Base-by-base conservation (phyloP, 1,140 invertebrate species). In the Cydia splendana region DNA sequence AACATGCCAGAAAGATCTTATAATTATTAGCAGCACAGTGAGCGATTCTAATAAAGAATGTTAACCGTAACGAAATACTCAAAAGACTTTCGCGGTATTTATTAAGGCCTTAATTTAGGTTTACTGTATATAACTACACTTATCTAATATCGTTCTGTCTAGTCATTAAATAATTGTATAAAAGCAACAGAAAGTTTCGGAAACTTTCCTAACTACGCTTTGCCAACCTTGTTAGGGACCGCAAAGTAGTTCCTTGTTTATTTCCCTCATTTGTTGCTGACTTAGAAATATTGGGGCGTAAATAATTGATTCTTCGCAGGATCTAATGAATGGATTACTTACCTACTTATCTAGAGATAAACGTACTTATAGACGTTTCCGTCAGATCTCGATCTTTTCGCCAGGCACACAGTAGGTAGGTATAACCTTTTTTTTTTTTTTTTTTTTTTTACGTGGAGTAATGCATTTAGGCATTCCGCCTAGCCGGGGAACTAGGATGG, bases 211-310 rank as follows among this genome's bases (percentile, higher is more conserved):
- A 69, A 69, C 24, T 69, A 38, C 65, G 65, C 38, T 38, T n/a
- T 42, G 30, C 30, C 13, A 71, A 71, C 18, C 34, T 18, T 42
- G 34, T 71, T 71, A 71, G 34, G 15, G 34, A 18, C 28, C 34
- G 67, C 38, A 42, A 71, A n/a, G 67, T 71, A 71, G 67, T 71
- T 71, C 18, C 67, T 38, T 38, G 30, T 71, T 71, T 71, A 69
- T 69, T 45, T 20, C 67, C n/a, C 38, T 71, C 67, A 42, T 71
- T 71, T 71, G 38, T 71, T 71, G 2, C 34, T 42, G 34, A 0
- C 34, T 71, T 20, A 71, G 34, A 38, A 45, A 71, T 71, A 71
- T 71, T 38, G 18, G 30, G 67, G 18, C 67, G 34, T 71, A 71
- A 20, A 71, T 45, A 71, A 53, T 71, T 20, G 34, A 71, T 45